A percentile compares a stretch with the other conserved stretches of the same genome.
Evolutionary conservation across 2,888 invertebrate genomes (phyloP).

Genomic region (Eretmocerus hayati): DNA sequence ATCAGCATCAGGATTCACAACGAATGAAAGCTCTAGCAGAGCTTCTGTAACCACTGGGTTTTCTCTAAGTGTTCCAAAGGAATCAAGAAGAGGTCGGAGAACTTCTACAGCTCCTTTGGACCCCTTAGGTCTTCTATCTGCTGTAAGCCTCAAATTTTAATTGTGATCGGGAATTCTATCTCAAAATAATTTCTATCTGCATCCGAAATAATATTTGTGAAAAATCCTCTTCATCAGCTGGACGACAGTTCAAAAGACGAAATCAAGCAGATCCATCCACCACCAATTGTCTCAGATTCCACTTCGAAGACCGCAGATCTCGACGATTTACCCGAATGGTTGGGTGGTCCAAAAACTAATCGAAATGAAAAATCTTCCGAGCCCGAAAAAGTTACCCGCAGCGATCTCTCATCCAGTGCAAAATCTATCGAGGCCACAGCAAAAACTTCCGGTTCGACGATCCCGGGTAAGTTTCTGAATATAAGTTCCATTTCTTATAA

Average conservation of each 20-base stretch:
- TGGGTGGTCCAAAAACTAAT: slow-evolving; percentile 30
- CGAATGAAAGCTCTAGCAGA: slow-evolving; percentile 7
- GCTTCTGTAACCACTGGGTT: slow-evolving; percentile 2
- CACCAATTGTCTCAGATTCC: not conserved
- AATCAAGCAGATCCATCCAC: slow-evolving; percentile 3
- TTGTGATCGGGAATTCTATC: not conserved
- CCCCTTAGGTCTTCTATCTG: slow-evolving; percentile 35
- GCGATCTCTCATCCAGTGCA: not conserved
- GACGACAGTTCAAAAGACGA: slow-evolving; percentile 16
- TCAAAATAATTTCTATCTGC: not conserved
- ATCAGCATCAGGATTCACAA: not conserved
- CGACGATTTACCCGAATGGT: slow-evolving; percentile 40
- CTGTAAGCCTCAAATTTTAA: slow-evolving; percentile 11
- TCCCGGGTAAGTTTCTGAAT: not conserved
- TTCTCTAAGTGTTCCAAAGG: slow-evolving; percentile 23
- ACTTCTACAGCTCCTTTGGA: slow-evolving; percentile 30
- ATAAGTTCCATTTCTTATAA: too few species aligned
- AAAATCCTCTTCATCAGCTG: slow-evolving; percentile 12
- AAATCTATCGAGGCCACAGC: slow-evolving; percentile 7
- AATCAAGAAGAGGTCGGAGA: slow-evolving; percentile 34
- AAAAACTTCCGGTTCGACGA: slow-evolving; percentile 3
- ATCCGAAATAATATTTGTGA: not conserved
- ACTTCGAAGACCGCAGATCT: slow-evolving; percentile 10
- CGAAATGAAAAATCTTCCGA: slow-evolving; percentile 19
- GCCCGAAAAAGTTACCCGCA: not conserved